Percentiles rank a stretch among this genome's conserved stretches.
These are phyloP conservation scores for Chromobotia macracanthus DNA, from an alignment of 2,797 vertebrate genomes.

Conservation along the genomic window DNA sequence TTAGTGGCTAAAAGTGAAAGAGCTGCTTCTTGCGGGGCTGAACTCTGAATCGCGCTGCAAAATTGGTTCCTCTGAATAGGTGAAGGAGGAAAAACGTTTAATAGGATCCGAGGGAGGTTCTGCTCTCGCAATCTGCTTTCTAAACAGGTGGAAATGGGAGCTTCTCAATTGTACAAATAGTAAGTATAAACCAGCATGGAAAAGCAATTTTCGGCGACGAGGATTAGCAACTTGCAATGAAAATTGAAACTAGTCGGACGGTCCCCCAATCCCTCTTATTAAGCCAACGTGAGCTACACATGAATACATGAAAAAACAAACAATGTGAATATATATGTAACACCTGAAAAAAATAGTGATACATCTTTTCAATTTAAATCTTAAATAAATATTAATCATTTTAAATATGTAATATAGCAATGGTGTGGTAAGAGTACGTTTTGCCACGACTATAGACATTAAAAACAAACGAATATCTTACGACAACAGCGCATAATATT, in stretches of 20 bases:
- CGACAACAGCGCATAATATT: not conserved
- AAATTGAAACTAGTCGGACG: slow-evolving; percentile 55
- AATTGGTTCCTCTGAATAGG: slow-evolving; percentile 88
- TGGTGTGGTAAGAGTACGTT: not conserved
- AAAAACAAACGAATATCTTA: not conserved
- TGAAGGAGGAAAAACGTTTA: slow-evolving; percentile 84
- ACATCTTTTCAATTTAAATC: not conserved
- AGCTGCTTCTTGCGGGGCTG: slow-evolving; percentile 81
- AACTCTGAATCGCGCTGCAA: slow-evolving; percentile 86
- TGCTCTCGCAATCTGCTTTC: slow-evolving; percentile 79
- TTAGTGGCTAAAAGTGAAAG: slow-evolving; percentile 91
- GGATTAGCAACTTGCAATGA: slow-evolving; percentile 69
- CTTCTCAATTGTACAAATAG: slow-evolving; percentile 84
- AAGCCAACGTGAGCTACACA: slow-evolving; percentile 27
- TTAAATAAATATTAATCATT: not conserved
- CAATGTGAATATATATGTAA: not conserved
- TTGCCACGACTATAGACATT: not conserved
- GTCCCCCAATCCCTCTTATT: slow-evolving; percentile 46
- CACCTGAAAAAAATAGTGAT: not conserved
- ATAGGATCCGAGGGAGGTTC: slow-evolving; percentile 85
- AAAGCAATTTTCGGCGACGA: slow-evolving; percentile 66
- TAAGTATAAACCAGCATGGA: slow-evolving; percentile 72
- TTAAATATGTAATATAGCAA: not conserved
- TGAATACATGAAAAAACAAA: not conserved
- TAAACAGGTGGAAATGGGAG: slow-evolving; percentile 89